phyloP scores from a whole-genome alignment of 2,797 vertebrate genomes.

The Cossypha niveicapilla region DNA sequence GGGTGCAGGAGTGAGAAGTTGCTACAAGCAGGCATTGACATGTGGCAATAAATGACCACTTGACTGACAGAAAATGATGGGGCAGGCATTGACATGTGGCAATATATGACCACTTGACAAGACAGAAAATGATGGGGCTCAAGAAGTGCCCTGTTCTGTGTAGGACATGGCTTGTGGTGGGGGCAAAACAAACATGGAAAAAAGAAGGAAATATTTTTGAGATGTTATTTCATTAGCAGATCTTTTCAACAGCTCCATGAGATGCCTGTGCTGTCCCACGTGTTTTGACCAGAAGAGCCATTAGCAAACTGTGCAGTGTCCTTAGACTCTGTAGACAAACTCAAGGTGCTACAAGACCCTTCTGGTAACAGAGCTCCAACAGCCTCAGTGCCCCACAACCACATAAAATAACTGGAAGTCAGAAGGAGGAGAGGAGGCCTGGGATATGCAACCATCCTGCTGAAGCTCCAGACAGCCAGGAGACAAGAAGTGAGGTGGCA shows the following conservation, averaged over 20 bases:
- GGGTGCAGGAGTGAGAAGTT: background rate
- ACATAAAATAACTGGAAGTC: background rate
- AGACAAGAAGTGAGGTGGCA: background rate
- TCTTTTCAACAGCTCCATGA: background rate
- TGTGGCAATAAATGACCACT: background rate
- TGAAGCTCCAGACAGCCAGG: background rate
- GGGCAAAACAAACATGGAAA: background rate
- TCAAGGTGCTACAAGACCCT: accelerated
- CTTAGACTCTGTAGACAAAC: background rate
- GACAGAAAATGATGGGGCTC: background rate
- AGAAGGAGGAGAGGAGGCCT: background rate
- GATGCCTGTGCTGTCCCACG: background rate
- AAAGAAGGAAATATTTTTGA: background rate
- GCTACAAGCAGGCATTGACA: background rate
- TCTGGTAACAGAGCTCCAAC: background rate
- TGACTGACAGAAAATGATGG: background rate
- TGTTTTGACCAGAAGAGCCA: background rate
- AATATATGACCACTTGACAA: background rate
- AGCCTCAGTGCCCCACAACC: accelerated
- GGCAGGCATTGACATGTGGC: background rate
- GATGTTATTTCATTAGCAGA: background rate
- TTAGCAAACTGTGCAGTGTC: accelerated
- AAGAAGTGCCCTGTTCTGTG: background rate
- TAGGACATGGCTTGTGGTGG: background rate
- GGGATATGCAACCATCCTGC: background rate